phyloP scores from a whole-genome alignment of 2,888 invertebrate species.

The Tetragonula carbonaria region DNA sequence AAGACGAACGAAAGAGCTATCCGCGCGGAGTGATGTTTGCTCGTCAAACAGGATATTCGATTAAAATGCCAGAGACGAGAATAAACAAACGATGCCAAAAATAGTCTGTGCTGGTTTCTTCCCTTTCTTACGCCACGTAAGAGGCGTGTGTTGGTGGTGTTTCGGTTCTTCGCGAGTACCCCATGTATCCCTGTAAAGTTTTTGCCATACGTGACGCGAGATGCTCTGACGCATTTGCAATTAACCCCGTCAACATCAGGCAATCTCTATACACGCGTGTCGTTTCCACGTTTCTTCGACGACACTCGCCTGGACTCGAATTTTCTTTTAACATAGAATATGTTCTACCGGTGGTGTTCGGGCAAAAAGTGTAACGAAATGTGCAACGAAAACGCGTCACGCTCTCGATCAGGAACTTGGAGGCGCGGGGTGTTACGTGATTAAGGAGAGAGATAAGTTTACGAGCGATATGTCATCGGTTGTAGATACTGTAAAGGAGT shows the following conservation, averaged over 20 bases:
- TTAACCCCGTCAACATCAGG: neutral
- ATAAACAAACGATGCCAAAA: conserved; percentile 63
- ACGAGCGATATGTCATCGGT: too few species aligned
- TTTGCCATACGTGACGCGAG: conserved; percentile 60
- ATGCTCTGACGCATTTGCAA: conserved; percentile 18
- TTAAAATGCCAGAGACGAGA: conserved; percentile 69
- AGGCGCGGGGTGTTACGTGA: too few species aligned
- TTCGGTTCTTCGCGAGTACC: conserved; percentile 14
- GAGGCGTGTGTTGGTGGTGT: neutral
- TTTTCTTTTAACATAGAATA: too few species aligned
- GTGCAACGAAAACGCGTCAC: too few species aligned
- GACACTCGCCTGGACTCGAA: too few species aligned
- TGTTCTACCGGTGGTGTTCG: too few species aligned
- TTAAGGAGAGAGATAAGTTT: too few species aligned
- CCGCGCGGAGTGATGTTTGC: conserved; percentile 51
- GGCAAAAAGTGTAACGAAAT: too few species aligned
- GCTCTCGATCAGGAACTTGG: too few species aligned
- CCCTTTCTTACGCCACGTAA: neutral
- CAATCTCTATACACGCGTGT: too few species aligned
- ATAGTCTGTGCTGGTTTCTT: conserved; percentile 54
- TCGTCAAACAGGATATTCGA: conserved; percentile 71
- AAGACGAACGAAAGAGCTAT: conserved; percentile 8
- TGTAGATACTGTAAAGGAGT: too few species aligned
- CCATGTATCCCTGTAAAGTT: conserved; percentile 61
- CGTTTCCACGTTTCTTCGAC: too few species aligned